A percentile compares a stretch with the other conserved stretches of the same genome.
Conservation (phyloP, 2,888 invertebrate genomes). For the Melangyna quadrimaculata region DNA sequence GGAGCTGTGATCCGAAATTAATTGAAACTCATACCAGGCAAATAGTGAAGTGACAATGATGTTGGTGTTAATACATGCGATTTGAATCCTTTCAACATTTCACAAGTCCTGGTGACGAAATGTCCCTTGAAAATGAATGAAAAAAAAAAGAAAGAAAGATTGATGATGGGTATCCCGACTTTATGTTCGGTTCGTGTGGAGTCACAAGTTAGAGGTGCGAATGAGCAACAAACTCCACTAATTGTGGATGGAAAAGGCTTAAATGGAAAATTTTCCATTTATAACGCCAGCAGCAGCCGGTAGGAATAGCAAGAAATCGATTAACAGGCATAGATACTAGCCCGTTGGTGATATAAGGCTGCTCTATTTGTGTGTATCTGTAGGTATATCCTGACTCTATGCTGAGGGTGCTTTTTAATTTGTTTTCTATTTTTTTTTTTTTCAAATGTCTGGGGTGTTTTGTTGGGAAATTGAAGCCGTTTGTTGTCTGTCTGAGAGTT, state of each 20-base stretch:
- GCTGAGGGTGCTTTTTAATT: constrained; percentile 27
- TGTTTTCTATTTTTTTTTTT: constrained; percentile 7
- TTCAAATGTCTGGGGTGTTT: constrained; percentile 31
- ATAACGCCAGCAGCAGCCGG: constrained; percentile 24
- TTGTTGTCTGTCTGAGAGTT: constrained; percentile 16
- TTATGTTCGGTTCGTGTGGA: background rate
- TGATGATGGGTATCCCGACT: constrained; percentile 36
- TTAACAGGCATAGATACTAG: constrained; percentile 27
- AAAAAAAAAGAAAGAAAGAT: constrained; percentile 19
- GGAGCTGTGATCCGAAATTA: constrained; percentile 54
- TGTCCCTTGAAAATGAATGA: constrained; percentile 15
- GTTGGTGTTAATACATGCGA: constrained; percentile 43
- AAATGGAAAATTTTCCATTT: constrained; percentile 39
- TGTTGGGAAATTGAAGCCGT: constrained; percentile 41
- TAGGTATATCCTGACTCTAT: background rate
- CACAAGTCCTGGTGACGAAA: constrained; percentile 29
- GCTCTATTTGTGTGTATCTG: constrained; percentile 15
- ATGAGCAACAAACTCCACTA: constrained; percentile 45
- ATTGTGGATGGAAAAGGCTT: constrained; percentile 40
- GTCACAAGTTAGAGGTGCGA: constrained; percentile 42
- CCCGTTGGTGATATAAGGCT: constrained; percentile 21
- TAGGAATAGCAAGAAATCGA: constrained; percentile 35
- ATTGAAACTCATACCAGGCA: constrained; percentile 37
- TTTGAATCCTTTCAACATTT: constrained; percentile 46
- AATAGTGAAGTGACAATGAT: constrained; percentile 42